Evolutionary conservation across 2,888 invertebrate species (phyloP), one percentile per base, ranked within the genome.

Genomic region (Dysmachus trigonus): DNA sequence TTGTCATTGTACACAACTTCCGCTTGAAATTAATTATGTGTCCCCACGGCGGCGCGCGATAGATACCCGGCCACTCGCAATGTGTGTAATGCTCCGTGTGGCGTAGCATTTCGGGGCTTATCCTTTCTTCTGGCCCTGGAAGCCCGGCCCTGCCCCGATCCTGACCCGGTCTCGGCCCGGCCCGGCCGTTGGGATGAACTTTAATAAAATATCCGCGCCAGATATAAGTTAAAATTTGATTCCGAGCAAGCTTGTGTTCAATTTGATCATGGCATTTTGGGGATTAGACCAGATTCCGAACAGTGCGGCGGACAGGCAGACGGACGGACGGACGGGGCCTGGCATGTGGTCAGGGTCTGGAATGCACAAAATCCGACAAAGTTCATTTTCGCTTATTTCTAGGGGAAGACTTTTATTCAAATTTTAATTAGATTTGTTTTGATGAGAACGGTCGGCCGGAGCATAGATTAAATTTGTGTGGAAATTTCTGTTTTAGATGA

Each of bases 21-120:
- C 85, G 74, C 72, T 72, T 72, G 83, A 83, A 83, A 83, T 83
- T 83, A 83, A 83, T 83, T 83, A 83, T 83, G 83, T 83, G 83
- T 83, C 83, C 83, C 83, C 83, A 83, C 38, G 83, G 81, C 18
- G 81, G 83, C 18, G 22, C 38, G 22, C 72, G 35, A 77, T 22
- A 51, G 71, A 72, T 72, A 83, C 41, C 71, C 30, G 47, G 51
- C 53, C 38, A 72, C 38, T 62, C 81, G 62, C 51, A 77, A 62
- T 62, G 77, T 62, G n/a, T 51, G 51, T 82, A 82, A 82, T 82
- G 22, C 31, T 33, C 62, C 62, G 62, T 82, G 81, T 82, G 62
- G 22, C 81, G 62, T 62, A 35, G 33, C 81, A 82, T 82, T 82
- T 82, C n/a, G 33, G 62, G 62, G 81, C 81, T 82, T 82, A 82